phyloP scores from a whole-genome alignment of 1,140 invertebrate species.

The Dolichoris vasculosae region DNA sequence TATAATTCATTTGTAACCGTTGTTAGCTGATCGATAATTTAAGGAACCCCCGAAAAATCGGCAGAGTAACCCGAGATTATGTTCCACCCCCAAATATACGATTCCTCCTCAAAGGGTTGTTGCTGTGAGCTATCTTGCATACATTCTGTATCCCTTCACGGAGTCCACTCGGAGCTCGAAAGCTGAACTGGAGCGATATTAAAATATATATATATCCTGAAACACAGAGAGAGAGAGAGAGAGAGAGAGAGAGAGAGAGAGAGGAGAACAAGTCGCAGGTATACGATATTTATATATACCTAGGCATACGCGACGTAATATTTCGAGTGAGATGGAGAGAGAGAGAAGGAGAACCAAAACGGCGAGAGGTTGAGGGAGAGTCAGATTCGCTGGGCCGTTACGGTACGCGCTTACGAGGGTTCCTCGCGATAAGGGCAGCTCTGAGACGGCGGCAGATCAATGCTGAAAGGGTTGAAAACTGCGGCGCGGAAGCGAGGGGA shows the following conservation, averaged over 20 bases:
- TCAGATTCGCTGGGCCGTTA: constrained; percentile 38
- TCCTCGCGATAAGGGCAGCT: constrained; percentile 67
- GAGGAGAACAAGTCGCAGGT: not conserved
- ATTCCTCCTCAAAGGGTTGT: constrained; percentile 48
- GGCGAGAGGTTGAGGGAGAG: constrained; percentile 48
- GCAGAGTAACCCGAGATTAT: constrained; percentile 46
- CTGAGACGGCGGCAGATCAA: constrained; percentile 66
- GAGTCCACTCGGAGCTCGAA: constrained; percentile 61
- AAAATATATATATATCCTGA: constrained; percentile 63
- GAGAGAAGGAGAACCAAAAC: constrained; percentile 29
- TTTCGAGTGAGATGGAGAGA: constrained; percentile 57
- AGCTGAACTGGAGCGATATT: constrained; percentile 68
- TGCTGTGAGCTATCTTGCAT: not conserved
- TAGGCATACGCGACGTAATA: constrained; percentile 55
- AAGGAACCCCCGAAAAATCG: constrained; percentile 45
- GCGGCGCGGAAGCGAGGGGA: constrained; percentile 28
- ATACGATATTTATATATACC: constrained; percentile 55
- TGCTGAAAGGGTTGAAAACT: constrained; percentile 66
- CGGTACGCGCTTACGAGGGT: constrained; percentile 33
- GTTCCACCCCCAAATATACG: constrained; percentile 10
- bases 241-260: not conserved
- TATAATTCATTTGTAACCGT: not conserved
- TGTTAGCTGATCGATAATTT: constrained; percentile 34
- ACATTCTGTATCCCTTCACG: constrained; percentile 54
- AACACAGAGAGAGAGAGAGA: not conserved